A percentile compares a stretch with the other conserved stretches of the same genome.
Evolutionary conservation across 2,888 invertebrate genomes (phyloP).

Genomic region (Sinodicranocentrus sp.): DNA sequence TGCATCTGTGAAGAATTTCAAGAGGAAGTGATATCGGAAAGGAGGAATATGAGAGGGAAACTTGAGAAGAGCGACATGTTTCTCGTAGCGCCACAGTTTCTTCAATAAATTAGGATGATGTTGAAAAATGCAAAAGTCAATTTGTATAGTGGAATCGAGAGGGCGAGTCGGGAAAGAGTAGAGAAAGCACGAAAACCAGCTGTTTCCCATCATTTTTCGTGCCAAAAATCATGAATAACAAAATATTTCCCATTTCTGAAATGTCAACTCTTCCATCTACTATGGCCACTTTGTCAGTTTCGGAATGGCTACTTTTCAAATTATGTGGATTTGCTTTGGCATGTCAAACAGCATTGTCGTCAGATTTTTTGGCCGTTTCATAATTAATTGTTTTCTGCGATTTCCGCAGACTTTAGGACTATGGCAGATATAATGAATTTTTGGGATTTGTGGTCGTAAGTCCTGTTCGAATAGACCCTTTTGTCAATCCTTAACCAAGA

Average conservation of each 20-base stretch:
- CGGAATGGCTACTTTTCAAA: background rate
- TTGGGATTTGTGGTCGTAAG: background rate
- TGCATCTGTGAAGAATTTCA: background rate
- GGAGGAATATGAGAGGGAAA: background rate
- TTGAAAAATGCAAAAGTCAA: slow-evolving; percentile 23
- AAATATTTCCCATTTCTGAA: slow-evolving; percentile 37
- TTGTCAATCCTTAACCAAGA: too few species aligned
- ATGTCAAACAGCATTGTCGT: background rate
- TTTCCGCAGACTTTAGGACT: too few species aligned
- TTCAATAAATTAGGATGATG: too few species aligned
- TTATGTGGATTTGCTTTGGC: too few species aligned
- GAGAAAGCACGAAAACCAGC: slow-evolving; percentile 35
- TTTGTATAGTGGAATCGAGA: slow-evolving; percentile 16
- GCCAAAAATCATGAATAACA: slow-evolving; percentile 41
- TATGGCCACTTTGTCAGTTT: slow-evolving; percentile 3
- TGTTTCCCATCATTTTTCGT: slow-evolving; percentile 54
- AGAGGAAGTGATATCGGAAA: background rate
- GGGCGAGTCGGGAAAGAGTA: slow-evolving; percentile 4
- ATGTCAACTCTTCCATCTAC: slow-evolving; percentile 8
- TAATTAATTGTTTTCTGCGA: too few species aligned
- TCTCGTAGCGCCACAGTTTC: too few species aligned
- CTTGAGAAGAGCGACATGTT: too few species aligned
- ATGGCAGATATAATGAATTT: background rate
- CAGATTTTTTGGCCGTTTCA: too few species aligned
- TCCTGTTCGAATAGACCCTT: too few species aligned